These are phyloP conservation scores for Ictalurus punctatus DNA, from an alignment of 2,113 vertebrate genomes.

Conservation along the genomic window DNA sequence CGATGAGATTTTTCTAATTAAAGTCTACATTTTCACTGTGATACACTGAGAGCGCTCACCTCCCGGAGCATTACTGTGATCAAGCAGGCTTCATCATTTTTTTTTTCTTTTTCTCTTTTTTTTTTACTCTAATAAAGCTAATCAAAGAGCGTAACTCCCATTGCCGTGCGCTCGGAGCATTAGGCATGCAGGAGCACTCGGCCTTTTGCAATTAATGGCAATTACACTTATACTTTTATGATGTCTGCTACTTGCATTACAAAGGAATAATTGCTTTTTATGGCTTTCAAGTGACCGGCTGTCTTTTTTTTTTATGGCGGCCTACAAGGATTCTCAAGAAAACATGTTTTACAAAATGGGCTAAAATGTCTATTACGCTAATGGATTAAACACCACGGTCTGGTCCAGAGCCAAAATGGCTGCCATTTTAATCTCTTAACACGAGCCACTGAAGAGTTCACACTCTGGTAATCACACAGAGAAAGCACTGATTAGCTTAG, in stretches of 20 bases:
- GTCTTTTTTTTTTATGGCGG: slow-evolving; percentile 78
- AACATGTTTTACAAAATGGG: slow-evolving; percentile 64
- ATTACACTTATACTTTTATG: slow-evolving; percentile 61
- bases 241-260: slow-evolving; percentile 76
- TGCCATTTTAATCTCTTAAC: slow-evolving; percentile 10
- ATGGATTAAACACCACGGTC: slow-evolving; percentile 24
- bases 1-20: background rate
- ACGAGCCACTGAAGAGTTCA: background rate
- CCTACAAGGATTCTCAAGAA: slow-evolving; percentile 82
- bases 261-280: slow-evolving; percentile 82
- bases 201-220: slow-evolving; percentile 88
- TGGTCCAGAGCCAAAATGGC: slow-evolving; percentile 23
- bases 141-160: slow-evolving; percentile 83
- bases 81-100: background rate
- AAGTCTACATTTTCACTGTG: background rate
- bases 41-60: background rate
- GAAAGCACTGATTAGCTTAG: background rate
- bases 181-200: slow-evolving; percentile 81
- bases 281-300: slow-evolving; percentile 78
- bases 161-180: slow-evolving; percentile 76
- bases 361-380: slow-evolving; percentile 32
- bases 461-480: slow-evolving; percentile 1
- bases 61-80: background rate
- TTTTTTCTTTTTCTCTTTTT: slow-evolving; percentile 51
- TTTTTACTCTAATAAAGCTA: slow-evolving; percentile 75